These are phyloP conservation scores for Allacma fusca DNA, from an alignment of 2,888 invertebrate genomes.

Conservation along the genomic window DNA sequence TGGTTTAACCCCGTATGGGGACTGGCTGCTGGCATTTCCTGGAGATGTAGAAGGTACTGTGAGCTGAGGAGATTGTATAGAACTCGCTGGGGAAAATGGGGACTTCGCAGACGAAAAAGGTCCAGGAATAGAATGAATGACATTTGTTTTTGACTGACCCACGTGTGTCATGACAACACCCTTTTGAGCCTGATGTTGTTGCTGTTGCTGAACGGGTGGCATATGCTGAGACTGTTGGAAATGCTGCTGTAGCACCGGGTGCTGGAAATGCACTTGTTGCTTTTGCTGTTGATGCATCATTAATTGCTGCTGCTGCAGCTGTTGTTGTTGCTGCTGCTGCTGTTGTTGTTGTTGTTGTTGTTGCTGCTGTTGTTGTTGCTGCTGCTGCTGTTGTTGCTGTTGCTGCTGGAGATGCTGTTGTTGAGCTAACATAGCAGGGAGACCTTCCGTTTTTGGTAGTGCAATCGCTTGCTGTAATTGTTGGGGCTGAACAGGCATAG, in stretches of 20 bases:
- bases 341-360: constrained; percentile 17
- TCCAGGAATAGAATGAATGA: constrained; percentile 43
- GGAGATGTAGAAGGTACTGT: neutral
- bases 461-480: constrained; percentile 47
- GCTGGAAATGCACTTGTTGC: neutral
- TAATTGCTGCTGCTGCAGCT: constrained; percentile 32
- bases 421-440: constrained; percentile 52
- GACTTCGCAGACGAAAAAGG: constrained; percentile 37
- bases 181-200: constrained; percentile 10
- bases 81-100: neutral
- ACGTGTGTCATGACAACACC: constrained; percentile 10
- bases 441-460: constrained; percentile 54
- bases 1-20: constrained; percentile 9
- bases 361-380: constrained; percentile 20
- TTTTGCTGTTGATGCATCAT: constrained; percentile 25
- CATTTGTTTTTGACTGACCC: constrained; percentile 35
- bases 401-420: constrained; percentile 56
- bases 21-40: neutral
- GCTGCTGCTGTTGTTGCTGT: constrained; percentile 58
- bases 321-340: constrained; percentile 5
- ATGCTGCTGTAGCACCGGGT: constrained; percentile 14
- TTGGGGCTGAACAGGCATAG: constrained; percentile 44
- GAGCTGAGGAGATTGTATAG: constrained; percentile 9
- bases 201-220: constrained; percentile 25
- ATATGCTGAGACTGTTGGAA: constrained; percentile 27